phyloP scores from a whole-genome alignment of 1,140 invertebrate genomes.

The Meteorus sp. region DNA sequence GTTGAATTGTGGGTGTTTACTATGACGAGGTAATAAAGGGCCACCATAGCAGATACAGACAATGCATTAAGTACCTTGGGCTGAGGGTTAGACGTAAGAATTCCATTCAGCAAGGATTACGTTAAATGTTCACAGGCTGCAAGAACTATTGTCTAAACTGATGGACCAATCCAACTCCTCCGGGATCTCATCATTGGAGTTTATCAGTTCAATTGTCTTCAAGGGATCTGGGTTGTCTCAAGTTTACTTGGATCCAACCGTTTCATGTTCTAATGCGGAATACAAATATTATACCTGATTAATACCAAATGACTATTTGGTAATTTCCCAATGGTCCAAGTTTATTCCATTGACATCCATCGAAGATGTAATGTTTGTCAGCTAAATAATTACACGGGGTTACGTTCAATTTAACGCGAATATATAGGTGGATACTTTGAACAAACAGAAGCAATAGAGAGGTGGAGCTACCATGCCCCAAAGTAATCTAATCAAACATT shows the following conservation, averaged over 20 bases:
- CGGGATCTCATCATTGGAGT: too few species aligned
- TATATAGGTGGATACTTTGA: slow-evolving; percentile 31
- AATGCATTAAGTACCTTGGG: slow-evolving; percentile 36
- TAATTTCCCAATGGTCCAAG: too few species aligned
- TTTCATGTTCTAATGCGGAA: too few species aligned
- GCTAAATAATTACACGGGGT: slow-evolving; percentile 44
- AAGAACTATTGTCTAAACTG: slow-evolving; percentile 50
- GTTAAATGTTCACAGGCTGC: slow-evolving; percentile 46
- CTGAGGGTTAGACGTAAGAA: too few species aligned
- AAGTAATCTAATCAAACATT: slow-evolving; percentile 61
- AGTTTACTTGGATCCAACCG: too few species aligned
- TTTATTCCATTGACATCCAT: background rate
- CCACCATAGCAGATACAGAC: slow-evolving; percentile 18
- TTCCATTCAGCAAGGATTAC: slow-evolving; percentile 51
- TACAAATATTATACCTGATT: slow-evolving; percentile 11
- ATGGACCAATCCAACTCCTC: slow-evolving; percentile 37
- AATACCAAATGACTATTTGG: slow-evolving; percentile 13
- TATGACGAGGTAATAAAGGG: slow-evolving; percentile 30
- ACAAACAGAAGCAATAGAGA: slow-evolving; percentile 34
- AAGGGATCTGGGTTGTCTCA: too few species aligned
- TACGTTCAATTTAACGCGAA: slow-evolving; percentile 38
- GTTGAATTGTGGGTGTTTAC: slow-evolving; percentile 1
- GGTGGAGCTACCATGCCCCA: slow-evolving; percentile 27
- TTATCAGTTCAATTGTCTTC: too few species aligned
- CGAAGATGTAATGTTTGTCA: slow-evolving; percentile 23